phyloP scores from a whole-genome alignment of 1,140 invertebrate species.

The Aphelenchoides besseyi region DNA sequence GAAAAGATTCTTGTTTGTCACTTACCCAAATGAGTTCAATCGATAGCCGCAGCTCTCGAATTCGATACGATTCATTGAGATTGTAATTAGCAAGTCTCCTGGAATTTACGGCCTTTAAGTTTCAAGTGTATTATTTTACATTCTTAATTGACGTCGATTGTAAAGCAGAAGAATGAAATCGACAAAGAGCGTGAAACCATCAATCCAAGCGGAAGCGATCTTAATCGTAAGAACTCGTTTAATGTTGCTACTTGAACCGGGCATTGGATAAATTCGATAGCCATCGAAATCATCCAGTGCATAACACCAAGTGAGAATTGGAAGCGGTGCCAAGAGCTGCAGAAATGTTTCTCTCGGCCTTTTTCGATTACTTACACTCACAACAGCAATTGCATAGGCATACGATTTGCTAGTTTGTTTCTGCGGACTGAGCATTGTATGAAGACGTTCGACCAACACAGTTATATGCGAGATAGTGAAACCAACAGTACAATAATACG shows the following conservation, averaged over 20 bases:
- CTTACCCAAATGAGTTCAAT: no score
- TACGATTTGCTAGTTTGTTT: background rate
- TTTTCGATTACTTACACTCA: background rate
- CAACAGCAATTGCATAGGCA: background rate
- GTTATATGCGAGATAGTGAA: background rate
- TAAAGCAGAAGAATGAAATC: background rate
- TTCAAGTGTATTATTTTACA: background rate
- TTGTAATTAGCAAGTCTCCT: background rate
- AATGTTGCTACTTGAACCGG: background rate
- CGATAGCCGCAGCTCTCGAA: background rate
- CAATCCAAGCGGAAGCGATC: background rate
- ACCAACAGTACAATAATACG: background rate
- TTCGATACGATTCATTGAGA: background rate
- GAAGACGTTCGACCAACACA: background rate
- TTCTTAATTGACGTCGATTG: background rate
- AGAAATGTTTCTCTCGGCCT: background rate
- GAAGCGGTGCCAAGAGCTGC: background rate
- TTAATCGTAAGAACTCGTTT: background rate
- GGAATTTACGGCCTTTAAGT: background rate
- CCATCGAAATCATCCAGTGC: background rate
- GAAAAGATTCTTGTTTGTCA: background rate
- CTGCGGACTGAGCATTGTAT: background rate
- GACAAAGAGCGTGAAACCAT: background rate
- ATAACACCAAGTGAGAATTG: background rate
- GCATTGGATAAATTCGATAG: background rate